phyloP scores from a whole-genome alignment of 37 sponge, comb jelly and placozoan genomes.

The Chondrosia reniformis region DNA sequence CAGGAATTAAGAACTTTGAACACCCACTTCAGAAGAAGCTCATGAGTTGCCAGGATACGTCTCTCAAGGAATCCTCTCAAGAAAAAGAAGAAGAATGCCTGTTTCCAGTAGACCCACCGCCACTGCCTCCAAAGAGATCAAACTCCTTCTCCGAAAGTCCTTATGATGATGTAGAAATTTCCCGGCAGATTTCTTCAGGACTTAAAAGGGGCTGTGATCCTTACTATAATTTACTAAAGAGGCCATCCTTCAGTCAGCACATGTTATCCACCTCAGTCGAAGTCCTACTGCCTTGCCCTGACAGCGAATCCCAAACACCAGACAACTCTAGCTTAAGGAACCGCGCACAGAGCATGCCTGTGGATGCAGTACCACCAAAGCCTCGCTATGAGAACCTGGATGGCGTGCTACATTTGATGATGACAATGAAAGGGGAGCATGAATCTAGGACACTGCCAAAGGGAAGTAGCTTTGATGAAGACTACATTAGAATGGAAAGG shows the following conservation, averaged over 20 bases:
- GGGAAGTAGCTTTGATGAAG: neutral
- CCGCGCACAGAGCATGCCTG: neutral
- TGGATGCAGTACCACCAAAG: neutral
- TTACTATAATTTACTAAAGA: conserved; percentile 1
- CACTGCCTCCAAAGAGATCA: neutral
- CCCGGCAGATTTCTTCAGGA: neutral
- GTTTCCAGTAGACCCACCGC: neutral
- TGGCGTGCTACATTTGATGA: neutral
- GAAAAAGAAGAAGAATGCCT: neutral
- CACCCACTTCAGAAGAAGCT: too few relatives aligned
- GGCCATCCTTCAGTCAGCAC: neutral
- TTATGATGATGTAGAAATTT: too few relatives aligned
- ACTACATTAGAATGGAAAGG: conserved; percentile 16
- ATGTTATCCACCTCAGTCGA: conserved; percentile 12
- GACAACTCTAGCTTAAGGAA: neutral
- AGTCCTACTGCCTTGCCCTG: neutral
- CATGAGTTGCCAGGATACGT: too few relatives aligned
- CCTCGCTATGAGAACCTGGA: conserved; percentile 4
- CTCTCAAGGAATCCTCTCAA: neutral
- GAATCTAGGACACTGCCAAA: neutral
- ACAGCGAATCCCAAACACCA: neutral
- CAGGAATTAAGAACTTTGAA: neutral
- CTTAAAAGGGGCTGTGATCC: neutral
- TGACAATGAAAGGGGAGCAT: neutral
- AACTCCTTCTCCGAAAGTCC: neutral